These are phyloP conservation scores for Drosophila subsilvestris DNA, from an alignment of 2,888 invertebrate genomes.

Conservation along the genomic window DNA sequence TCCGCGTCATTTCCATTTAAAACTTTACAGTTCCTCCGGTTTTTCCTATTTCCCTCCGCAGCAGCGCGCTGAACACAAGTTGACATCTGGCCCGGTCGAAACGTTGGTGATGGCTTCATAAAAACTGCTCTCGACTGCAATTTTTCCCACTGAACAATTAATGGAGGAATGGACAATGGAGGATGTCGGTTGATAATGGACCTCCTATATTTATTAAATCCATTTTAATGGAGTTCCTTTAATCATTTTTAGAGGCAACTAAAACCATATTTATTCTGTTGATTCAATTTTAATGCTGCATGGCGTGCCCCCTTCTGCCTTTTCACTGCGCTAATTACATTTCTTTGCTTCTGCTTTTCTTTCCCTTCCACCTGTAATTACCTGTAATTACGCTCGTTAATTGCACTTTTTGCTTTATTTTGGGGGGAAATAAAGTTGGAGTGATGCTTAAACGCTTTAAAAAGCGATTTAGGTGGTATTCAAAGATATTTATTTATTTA, in stretches of 20 bases:
- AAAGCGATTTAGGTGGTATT: too few relatives aligned
- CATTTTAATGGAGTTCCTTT: not conserved
- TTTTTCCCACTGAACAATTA: conserved; percentile 46
- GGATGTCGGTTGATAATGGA: not conserved
- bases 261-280: conserved; percentile 12
- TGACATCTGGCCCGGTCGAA: conserved; percentile 43
- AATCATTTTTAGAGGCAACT: conserved; percentile 5
- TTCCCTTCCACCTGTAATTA: conserved; percentile 28
- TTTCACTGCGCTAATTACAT: conserved; percentile 17
- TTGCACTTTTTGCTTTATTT: conserved; percentile 19
- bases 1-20: conserved; percentile 46
- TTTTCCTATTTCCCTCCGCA: not conserved
- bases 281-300: too few relatives aligned
- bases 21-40: conserved; percentile 16
- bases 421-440: conserved; percentile 7
- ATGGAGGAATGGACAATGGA: conserved; percentile 42
- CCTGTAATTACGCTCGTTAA: conserved; percentile 12
- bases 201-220: too few relatives aligned
- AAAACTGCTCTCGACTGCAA: too few relatives aligned
- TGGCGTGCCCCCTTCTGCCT: too few relatives aligned
- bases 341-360: conserved; percentile 4
- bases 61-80: conserved; percentile 11
- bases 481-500: too few relatives aligned
- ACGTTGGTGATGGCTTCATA: conserved; percentile 33
- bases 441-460: not conserved